Evolutionary conservation across 2,797 vertebrate species (phyloP).

Genomic region (Chrosomus eos): DNA sequence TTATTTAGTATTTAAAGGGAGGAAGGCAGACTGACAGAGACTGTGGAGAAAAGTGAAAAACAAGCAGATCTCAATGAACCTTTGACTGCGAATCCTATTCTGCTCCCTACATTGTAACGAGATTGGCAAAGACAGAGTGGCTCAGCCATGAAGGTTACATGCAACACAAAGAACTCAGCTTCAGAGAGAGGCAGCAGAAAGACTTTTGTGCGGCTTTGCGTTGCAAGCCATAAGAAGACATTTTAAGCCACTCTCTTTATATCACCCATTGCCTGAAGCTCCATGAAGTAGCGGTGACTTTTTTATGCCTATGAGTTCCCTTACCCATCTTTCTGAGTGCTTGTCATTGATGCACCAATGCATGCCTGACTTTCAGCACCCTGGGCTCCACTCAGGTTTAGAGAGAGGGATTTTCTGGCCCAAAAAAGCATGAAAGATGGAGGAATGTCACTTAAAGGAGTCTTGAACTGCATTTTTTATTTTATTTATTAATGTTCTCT

Average conservation of each 20-base stretch:
- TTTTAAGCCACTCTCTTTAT: conserved; percentile 50
- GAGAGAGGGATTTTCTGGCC: conserved; percentile 32
- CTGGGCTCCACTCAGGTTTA: conserved; percentile 35
- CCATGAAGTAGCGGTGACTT: conserved; percentile 20
- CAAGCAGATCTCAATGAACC: conserved; percentile 30
- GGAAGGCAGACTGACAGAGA: background rate
- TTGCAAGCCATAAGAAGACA: conserved; percentile 47
- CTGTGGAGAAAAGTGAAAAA: background rate
- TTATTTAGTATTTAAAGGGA: background rate
- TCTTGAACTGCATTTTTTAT: background rate
- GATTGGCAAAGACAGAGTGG: conserved; percentile 54
- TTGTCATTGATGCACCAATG: conserved; percentile 46
- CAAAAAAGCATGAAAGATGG: conserved; percentile 29
- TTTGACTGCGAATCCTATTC: conserved; percentile 33
- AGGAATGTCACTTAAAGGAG: conserved; percentile 15
- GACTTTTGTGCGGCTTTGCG: conserved; percentile 35
- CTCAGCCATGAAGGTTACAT: conserved; percentile 60
- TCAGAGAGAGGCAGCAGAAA: conserved; percentile 45
- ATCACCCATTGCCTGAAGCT: conserved; percentile 43
- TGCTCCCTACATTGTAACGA: conserved; percentile 51
- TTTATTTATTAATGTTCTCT: background rate
- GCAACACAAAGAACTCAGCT: conserved; percentile 50
- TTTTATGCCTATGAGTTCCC: conserved; percentile 47
- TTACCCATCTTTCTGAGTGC: conserved; percentile 22
- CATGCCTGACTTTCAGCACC: conserved; percentile 43